These are phyloP conservation scores for Anarhynchus alexandrinus DNA, from an alignment of 2,113 vertebrate genomes.

Conservation along the genomic window DNA sequence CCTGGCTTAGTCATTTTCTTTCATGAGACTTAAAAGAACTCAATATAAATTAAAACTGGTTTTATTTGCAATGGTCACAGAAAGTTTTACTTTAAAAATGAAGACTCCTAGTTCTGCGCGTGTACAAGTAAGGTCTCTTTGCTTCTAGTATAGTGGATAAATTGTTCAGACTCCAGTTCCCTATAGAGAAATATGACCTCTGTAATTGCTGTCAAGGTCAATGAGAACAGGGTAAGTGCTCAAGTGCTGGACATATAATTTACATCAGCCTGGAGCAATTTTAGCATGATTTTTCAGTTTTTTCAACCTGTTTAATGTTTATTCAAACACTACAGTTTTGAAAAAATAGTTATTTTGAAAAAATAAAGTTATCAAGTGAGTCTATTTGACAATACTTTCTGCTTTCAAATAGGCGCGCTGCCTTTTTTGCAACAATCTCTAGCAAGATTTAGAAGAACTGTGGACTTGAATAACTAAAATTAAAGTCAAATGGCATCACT, in stretches of 20 bases:
- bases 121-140: neutral
- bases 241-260: neutral
- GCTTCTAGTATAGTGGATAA: neutral
- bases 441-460: neutral
- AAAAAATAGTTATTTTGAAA: neutral
- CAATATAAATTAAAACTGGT: neutral
- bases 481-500: neutral
- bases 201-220: constrained; percentile 35
- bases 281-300: neutral
- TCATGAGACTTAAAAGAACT: neutral
- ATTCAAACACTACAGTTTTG: neutral
- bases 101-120: rapidly evolving
- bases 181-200: neutral
- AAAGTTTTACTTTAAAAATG: neutral
- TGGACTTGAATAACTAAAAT: neutral
- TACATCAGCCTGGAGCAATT: neutral
- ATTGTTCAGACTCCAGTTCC: neutral
- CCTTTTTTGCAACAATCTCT: neutral
- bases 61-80: neutral
- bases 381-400: neutral
- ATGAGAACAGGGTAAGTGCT: neutral
- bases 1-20: neutral
- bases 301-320: neutral
- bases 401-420: neutral
- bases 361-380: neutral